Conservation (phyloP, 2,113 vertebrate genomes). For the Ancistrus triradiatus region DNA sequence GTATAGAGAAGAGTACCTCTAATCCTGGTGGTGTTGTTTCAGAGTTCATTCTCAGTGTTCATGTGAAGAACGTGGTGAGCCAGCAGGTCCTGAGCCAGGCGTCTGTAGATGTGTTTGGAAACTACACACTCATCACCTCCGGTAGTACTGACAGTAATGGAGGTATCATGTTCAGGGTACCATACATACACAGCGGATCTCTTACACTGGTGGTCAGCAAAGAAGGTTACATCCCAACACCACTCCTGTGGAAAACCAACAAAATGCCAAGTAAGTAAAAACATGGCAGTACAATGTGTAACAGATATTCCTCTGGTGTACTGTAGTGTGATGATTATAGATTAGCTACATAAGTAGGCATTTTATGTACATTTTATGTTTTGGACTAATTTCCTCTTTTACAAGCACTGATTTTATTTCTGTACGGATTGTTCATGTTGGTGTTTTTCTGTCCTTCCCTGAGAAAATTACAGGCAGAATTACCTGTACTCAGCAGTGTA, state of each 20-base stretch:
- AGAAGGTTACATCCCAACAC: slow-evolving; percentile 80
- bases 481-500: no score
- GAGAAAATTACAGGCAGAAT: no score
- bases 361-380: no score
- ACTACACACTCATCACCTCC: slow-evolving; percentile 56
- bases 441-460: no score
- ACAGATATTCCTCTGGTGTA: no score
- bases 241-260: slow-evolving; percentile 82
- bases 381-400: no score
- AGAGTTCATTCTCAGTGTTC: slow-evolving; percentile 72
- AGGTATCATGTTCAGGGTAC: slow-evolving; percentile 75
- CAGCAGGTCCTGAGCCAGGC: slow-evolving; percentile 77
- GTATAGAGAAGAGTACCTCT: background rate
- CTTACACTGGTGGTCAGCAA: slow-evolving; percentile 80
- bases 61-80: slow-evolving; percentile 81
- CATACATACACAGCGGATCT: slow-evolving; percentile 71
- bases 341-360: no score
- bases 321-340: no score
- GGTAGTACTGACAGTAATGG: slow-evolving; percentile 29
- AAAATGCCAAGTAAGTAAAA: slow-evolving; percentile 90
- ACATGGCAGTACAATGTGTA: no score
- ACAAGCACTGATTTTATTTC: no score
- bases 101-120: slow-evolving; percentile 76
- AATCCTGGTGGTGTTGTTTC: slow-evolving; percentile 2
- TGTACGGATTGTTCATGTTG: no score